Evolutionary conservation across 2,797 vertebrate species (phyloP).

Genomic region (Cichlasoma orientale): DNA sequence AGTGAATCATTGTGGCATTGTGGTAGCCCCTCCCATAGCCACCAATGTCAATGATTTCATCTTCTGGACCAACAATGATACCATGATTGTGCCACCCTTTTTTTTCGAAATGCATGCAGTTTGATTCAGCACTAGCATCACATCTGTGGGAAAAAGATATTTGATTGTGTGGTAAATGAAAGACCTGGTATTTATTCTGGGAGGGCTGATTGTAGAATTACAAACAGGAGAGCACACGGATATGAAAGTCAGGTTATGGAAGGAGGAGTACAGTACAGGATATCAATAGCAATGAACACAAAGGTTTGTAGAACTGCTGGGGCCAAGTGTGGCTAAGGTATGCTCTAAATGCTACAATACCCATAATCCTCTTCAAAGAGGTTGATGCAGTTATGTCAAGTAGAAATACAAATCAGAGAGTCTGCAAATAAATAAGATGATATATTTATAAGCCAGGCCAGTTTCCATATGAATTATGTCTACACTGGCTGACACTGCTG

Average conservation of each 20-base stretch:
- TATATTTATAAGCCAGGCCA: background rate
- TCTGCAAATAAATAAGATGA: background rate
- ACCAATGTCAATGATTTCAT: background rate
- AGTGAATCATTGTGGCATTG: background rate
- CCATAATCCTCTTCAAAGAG: background rate
- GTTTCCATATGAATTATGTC: background rate
- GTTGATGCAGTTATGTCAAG: background rate
- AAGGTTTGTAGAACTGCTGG: fast-evolving
- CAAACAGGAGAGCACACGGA: background rate
- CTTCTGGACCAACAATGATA: background rate
- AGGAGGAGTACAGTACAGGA: background rate
- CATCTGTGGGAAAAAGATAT: background rate
- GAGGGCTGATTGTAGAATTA: background rate
- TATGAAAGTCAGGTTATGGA: background rate
- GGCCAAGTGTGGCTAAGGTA: background rate
- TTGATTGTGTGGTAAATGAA: background rate
- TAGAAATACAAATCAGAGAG: background rate
- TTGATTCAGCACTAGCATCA: too few relatives aligned
- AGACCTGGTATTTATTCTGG: background rate
- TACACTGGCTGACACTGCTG: background rate
- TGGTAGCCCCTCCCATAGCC: background rate
- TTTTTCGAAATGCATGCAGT: too few relatives aligned
- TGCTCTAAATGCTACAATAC: background rate
- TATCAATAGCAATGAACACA: background rate
- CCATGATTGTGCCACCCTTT: too few relatives aligned